A percentile compares a stretch with the other conserved stretches of the same genome.
phyloP scores from a whole-genome alignment of 1,140 invertebrate species.

The Drosophila equinoxialis region DNA sequence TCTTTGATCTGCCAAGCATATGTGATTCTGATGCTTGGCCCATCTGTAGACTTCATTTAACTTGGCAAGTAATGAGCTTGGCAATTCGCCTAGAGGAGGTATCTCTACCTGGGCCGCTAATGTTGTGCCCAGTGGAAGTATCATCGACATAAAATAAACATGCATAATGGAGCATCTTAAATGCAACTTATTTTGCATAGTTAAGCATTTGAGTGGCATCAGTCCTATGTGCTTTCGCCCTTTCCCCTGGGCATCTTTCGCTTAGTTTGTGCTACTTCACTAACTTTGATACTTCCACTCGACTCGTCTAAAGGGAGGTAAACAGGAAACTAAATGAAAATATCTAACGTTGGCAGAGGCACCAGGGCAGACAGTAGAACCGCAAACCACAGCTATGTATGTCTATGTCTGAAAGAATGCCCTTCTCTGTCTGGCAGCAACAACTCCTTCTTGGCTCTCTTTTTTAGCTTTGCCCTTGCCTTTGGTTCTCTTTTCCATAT shows the following conservation, averaged over 20 bases:
- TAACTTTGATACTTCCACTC: conserved; percentile 80
- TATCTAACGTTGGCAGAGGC: conserved; percentile 72
- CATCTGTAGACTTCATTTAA: conserved; percentile 55
- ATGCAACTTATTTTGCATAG: conserved; percentile 82
- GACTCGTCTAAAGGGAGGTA: conserved; percentile 58
- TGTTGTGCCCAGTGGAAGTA: conserved; percentile 45
- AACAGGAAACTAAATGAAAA: conserved; percentile 76
- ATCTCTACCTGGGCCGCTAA: conserved; percentile 30
- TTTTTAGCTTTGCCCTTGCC: not conserved
- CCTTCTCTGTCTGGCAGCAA: conserved; percentile 43
- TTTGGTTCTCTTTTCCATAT: not conserved
- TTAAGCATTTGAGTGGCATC: conserved; percentile 79
- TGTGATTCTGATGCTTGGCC: conserved; percentile 25
- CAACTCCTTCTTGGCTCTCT: conserved; percentile 11
- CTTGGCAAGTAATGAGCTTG: conserved; percentile 44
- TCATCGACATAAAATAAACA: conserved; percentile 79
- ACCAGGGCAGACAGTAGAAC: conserved; percentile 22
- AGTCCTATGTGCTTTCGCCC: conserved; percentile 14
- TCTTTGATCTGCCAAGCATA: conserved; percentile 53
- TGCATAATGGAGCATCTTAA: conserved; percentile 81
- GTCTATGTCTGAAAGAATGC: conserved; percentile 66
- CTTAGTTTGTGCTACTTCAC: conserved; percentile 61
- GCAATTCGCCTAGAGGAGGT: conserved; percentile 29
- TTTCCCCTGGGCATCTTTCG: conserved; percentile 20
- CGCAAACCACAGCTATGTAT: conserved; percentile 49